A percentile compares a stretch with the other conserved stretches of the same genome.
Conservation (phyloP, 2,797 vertebrate species). For the Oryzias dopingdopingensis region DNA sequence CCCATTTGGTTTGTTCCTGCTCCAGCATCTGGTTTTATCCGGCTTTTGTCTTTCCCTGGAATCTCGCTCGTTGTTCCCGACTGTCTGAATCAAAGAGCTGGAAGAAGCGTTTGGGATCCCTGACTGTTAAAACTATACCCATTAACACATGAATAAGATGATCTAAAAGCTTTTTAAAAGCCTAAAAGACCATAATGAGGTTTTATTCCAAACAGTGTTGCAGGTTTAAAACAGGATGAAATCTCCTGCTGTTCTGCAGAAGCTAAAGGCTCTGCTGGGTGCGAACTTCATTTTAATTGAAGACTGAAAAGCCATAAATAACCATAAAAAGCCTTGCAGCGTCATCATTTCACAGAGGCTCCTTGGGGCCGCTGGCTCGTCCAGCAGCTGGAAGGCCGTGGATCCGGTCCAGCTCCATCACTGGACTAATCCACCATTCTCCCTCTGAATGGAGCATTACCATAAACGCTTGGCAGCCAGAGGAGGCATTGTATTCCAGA, state of each 20-base stretch:
- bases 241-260: neutral
- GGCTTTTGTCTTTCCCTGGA: no score
- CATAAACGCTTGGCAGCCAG: slow-evolving; percentile 69
- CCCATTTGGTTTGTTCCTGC: no score
- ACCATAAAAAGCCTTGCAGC: neutral
- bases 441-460: slow-evolving; percentile 67
- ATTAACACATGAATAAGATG: no score
- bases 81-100: no score
- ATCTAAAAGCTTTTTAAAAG: no score
- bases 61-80: no score
- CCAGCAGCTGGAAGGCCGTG: slow-evolving; percentile 43
- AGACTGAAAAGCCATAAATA: slow-evolving; percentile 1
- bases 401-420: slow-evolving; percentile 63
- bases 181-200: no score
- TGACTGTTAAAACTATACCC: no score
- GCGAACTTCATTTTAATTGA: slow-evolving; percentile 1
- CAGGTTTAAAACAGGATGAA: neutral
- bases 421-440: slow-evolving; percentile 71
- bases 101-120: no score
- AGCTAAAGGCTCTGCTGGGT: neutral
- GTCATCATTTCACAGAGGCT: slow-evolving; percentile 7
- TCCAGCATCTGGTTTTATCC: no score
- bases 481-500: slow-evolving; percentile 59
- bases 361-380: slow-evolving; percentile 19
- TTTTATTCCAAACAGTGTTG: neutral